phyloP scores from a whole-genome alignment of 2,888 invertebrate species.

The Antitype chi region DNA sequence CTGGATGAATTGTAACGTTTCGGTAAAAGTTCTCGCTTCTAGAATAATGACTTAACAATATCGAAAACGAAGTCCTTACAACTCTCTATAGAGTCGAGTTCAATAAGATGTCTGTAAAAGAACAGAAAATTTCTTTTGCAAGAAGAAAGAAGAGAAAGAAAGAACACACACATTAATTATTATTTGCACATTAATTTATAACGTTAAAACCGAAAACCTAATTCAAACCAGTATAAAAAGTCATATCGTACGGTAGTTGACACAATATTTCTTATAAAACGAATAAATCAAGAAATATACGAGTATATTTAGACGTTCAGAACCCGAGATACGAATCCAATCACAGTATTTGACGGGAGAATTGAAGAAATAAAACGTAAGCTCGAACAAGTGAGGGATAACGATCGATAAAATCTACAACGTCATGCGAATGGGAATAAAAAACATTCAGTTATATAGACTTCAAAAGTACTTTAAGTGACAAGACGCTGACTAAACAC shows the following conservation, averaged over 20 bases:
- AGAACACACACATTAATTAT: too few relatives aligned
- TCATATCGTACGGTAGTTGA: not conserved
- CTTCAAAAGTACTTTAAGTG: conserved; percentile 35
- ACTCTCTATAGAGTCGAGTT: not conserved
- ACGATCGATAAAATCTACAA: conserved; percentile 72
- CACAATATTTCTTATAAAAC: conserved; percentile 12
- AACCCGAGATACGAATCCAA: conserved; percentile 63
- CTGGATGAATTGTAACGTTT: not conserved
- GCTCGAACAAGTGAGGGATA: conserved; percentile 71
- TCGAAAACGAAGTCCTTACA: not conserved
- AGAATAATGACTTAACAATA: not conserved
- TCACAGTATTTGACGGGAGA: conserved; percentile 55
- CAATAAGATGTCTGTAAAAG: not conserved
- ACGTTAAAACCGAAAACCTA: not conserved
- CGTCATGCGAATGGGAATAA: conserved; percentile 73
- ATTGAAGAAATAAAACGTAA: conserved; percentile 67
- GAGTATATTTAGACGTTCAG: conserved; percentile 40
- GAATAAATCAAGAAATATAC: conserved; percentile 38
- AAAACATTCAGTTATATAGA: conserved; percentile 53
- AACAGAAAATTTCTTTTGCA: conserved; percentile 1
- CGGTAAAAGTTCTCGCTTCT: not conserved
- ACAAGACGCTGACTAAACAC: conserved; percentile 44
- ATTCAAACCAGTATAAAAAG: not conserved
- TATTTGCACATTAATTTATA: not conserved
- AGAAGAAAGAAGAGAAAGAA: too few relatives aligned